Evolutionary conservation across 2,888 invertebrate species (phyloP).

Genomic region (Dinocampus coccinellae): DNA sequence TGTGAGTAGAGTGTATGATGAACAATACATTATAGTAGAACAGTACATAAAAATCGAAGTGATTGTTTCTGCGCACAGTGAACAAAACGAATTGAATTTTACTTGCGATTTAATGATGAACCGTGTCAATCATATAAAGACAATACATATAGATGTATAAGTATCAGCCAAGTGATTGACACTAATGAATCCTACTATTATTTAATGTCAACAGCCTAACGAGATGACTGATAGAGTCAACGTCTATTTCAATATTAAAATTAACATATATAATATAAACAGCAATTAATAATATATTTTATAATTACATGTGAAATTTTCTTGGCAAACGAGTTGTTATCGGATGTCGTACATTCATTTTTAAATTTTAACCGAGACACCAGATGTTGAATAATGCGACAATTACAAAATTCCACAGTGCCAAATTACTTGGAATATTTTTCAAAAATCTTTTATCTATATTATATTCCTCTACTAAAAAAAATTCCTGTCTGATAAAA

Average conservation of each 20-base stretch:
- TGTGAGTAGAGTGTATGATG: background rate
- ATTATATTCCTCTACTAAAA: too few relatives aligned
- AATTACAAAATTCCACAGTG: background rate
- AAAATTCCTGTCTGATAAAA: too few relatives aligned
- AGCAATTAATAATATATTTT: background rate
- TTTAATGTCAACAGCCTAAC: conserved; percentile 3
- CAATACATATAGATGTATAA: background rate
- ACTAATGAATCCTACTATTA: conserved; percentile 31
- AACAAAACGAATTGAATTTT: background rate
- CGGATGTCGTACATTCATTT: background rate
- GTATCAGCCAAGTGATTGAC: conserved; percentile 26
- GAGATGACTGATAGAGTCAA: conserved; percentile 15
- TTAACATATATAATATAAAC: background rate
- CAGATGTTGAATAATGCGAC: background rate
- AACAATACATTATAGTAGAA: background rate
- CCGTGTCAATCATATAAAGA: conserved; percentile 29
- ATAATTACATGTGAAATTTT: background rate
- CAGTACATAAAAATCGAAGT: too few relatives aligned
- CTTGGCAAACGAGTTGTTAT: background rate
- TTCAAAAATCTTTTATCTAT: background rate
- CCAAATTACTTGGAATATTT: background rate
- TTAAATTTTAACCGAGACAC: background rate
- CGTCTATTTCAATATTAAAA: conserved; percentile 12
- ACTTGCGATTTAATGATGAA: conserved; percentile 31
- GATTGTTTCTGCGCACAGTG: background rate